phyloP scores from a whole-genome alignment of 2,797 vertebrate species.

The Rhyacichthys aspro region DNA sequence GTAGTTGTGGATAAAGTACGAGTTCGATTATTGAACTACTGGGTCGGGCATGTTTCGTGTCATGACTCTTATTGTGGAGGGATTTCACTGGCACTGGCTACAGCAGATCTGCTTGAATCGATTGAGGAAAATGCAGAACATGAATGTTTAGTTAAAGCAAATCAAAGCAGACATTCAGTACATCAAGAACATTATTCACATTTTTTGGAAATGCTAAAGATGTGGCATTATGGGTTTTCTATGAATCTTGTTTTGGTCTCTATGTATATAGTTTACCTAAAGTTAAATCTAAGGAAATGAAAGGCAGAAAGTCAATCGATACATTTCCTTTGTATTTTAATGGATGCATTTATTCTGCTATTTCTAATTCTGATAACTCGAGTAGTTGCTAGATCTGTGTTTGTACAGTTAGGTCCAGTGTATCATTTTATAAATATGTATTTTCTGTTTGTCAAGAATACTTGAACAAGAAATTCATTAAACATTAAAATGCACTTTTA shows the following conservation, averaged over 20 bases:
- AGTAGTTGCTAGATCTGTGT: slow-evolving; percentile 68
- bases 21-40: slow-evolving; percentile 20
- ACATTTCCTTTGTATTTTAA: slow-evolving; percentile 39
- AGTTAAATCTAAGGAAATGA: slow-evolving; percentile 25
- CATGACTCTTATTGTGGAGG: slow-evolving; percentile 11
- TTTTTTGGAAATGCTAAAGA: slow-evolving; percentile 35
- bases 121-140: slow-evolving; percentile 31
- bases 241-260: slow-evolving; percentile 18
- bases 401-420: slow-evolving; percentile 66
- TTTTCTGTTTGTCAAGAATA: slow-evolving; percentile 75
- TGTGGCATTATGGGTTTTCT: slow-evolving; percentile 12
- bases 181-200: slow-evolving; percentile 34
- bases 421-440: slow-evolving; percentile 78
- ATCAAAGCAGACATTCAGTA: slow-evolving; percentile 27
- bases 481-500: slow-evolving; percentile 80
- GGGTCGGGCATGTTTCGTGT: slow-evolving; percentile 9
- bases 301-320: slow-evolving; percentile 43
- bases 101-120: slow-evolving; percentile 41
- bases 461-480: slow-evolving; percentile 84
- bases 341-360: slow-evolving; percentile 57
- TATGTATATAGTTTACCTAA: slow-evolving; percentile 54
- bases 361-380: slow-evolving; percentile 55
- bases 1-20: slow-evolving; percentile 28
- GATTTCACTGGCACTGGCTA: slow-evolving; percentile 20
- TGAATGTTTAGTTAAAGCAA: slow-evolving; percentile 13